Evolutionary conservation across 2,888 invertebrate genomes (phyloP).

Genomic region (Reticulitermes lucifugus): DNA sequence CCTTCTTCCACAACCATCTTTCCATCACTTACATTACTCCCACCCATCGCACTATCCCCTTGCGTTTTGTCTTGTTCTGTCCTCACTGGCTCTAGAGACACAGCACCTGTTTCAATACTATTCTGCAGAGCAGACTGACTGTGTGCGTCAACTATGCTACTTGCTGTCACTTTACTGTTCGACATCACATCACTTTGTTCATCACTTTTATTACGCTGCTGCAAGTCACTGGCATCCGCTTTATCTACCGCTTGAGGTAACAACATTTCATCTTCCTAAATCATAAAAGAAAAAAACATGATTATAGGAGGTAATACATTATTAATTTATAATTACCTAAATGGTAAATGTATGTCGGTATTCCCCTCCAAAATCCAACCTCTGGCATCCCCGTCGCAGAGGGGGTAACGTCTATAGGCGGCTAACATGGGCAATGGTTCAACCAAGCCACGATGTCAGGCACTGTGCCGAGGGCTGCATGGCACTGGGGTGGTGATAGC

Average conservation of each 20-base stretch:
- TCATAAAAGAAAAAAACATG: not conserved
- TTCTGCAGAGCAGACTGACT: constrained; percentile 21
- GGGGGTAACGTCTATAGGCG: too few relatives aligned
- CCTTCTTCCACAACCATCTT: constrained; percentile 45
- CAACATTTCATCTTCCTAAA: constrained; percentile 10
- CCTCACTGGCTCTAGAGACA: constrained; percentile 20
- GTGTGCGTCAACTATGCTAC: constrained; percentile 17
- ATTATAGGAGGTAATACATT: too few relatives aligned
- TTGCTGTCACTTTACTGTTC: not conserved
- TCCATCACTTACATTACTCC: constrained; percentile 62
- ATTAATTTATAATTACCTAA: too few relatives aligned
- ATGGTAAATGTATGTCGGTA: too few relatives aligned
- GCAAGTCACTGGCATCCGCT: constrained; percentile 10
- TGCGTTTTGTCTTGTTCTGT: constrained; percentile 25
- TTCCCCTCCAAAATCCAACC: too few relatives aligned
- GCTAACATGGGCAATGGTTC: too few relatives aligned
- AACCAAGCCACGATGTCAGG: too few relatives aligned
- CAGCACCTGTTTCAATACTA: constrained; percentile 30
- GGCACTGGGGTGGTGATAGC: too few relatives aligned
- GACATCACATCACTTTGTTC: constrained; percentile 32
- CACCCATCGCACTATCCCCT: constrained; percentile 53
- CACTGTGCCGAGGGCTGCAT: too few relatives aligned
- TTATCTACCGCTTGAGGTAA: not conserved
- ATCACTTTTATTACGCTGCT: constrained; percentile 15
- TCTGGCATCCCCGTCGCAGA: too few relatives aligned